These are phyloP conservation scores for Lontra canadensis DNA, from an alignment of 2,113 vertebrate species.

Conservation along the genomic window DNA sequence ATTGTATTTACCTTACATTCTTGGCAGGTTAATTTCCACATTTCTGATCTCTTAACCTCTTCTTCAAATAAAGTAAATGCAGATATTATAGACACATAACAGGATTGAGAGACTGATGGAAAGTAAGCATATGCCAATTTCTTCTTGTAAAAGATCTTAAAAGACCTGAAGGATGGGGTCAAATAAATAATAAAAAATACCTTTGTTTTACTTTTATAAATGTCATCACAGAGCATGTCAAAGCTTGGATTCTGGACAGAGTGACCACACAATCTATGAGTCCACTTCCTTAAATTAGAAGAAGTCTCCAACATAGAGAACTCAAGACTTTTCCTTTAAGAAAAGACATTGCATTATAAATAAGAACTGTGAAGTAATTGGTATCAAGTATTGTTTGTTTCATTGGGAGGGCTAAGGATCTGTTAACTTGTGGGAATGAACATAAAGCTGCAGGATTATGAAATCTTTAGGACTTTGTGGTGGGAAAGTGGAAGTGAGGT, in stretches of 20 bases:
- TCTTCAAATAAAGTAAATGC: constrained; percentile 40
- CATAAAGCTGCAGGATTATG: background rate
- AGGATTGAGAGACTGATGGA: background rate
- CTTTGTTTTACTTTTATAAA: background rate
- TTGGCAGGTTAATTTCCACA: constrained; percentile 64
- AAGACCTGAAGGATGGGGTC: background rate
- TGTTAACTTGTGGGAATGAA: background rate
- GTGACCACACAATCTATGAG: background rate
- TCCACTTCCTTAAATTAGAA: background rate
- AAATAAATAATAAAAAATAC: background rate
- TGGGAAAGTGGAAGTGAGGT: background rate
- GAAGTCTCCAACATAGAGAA: background rate
- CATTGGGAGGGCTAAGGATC: background rate
- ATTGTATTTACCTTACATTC: constrained; percentile 14
- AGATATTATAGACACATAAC: background rate
- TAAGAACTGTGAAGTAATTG: background rate
- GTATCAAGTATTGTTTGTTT: background rate
- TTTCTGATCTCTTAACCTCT: constrained; percentile 34
- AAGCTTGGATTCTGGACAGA: background rate
- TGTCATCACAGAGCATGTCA: background rate
- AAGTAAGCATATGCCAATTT: background rate
- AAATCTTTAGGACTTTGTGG: background rate
- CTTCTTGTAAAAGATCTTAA: background rate
- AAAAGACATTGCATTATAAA: background rate
- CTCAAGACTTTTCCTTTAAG: background rate